A percentile compares a stretch with the other conserved stretches of the same genome.
These are phyloP conservation scores for Sphaeramia orbicularis DNA, from an alignment of 2,797 vertebrate genomes.

Conservation along the genomic window DNA sequence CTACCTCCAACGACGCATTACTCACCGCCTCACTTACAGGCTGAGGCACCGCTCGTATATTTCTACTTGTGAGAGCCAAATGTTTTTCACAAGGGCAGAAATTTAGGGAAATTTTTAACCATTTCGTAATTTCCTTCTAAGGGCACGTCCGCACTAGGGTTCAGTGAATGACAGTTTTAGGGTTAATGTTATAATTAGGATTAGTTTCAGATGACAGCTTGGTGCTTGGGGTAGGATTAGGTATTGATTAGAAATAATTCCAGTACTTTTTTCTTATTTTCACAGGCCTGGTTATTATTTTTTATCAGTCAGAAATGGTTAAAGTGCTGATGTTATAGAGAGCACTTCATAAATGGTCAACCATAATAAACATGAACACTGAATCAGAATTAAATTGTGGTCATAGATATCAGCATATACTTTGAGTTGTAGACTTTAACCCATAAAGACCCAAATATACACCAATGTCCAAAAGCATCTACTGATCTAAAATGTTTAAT, in stretches of 20 bases:
- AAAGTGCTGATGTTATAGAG: no score
- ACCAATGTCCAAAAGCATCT: no score
- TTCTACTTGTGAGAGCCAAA: constrained; percentile 39
- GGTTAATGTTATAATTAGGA: not conserved
- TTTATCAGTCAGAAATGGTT: no score
- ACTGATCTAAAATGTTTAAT: no score
- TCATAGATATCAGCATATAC: no score
- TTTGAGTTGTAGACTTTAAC: no score
- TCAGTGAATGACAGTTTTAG: not conserved
- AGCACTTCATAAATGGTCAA: no score
- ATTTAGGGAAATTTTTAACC: constrained; percentile 22
- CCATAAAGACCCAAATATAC: no score
- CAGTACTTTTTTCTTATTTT: not conserved
- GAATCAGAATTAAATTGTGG: no score
- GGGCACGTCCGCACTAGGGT: no score
- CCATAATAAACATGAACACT: no score
- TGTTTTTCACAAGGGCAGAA: constrained; percentile 55
- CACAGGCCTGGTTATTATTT: not conserved
- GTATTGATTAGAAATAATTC: not conserved
- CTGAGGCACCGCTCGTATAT: constrained; percentile 27
- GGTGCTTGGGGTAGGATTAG: no score
- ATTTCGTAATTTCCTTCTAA: constrained; percentile 21
- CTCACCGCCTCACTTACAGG: constrained; percentile 82
- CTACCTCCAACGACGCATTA: constrained; percentile 84
- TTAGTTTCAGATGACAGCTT: not conserved